Evolutionary conservation across 1,140 invertebrate genomes (phyloP).

Genomic region (Leptestheria dahalacensis): DNA sequence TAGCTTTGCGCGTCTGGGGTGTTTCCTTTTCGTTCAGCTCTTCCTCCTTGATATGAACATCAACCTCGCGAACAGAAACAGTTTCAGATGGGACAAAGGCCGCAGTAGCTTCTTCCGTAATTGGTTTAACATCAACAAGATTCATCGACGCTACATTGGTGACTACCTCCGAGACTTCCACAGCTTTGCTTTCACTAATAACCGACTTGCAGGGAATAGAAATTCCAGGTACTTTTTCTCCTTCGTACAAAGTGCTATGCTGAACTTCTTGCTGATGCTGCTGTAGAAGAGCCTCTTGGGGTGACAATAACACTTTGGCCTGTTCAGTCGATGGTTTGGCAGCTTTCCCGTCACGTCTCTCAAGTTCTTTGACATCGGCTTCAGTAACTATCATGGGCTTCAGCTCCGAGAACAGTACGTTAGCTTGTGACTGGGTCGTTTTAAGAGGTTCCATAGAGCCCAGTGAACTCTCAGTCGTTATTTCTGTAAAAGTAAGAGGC

Average conservation of each 20-base stretch:
- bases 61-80: neutral
- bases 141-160: neutral
- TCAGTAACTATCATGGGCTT: conserved; percentile 4
- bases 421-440: conserved; percentile 1
- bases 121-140: neutral
- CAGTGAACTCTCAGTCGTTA: neutral
- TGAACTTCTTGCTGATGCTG: conserved; percentile 2
- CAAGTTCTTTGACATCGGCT: neutral
- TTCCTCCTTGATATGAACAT: neutral
- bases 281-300: conserved; percentile 4
- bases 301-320: conserved; percentile 1
- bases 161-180: neutral
- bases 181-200: neutral
- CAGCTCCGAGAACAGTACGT: neutral
- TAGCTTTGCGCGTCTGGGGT: neutral
- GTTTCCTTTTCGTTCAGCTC: neutral
- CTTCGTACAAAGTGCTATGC: conserved; percentile 3
- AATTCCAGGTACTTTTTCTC: neutral
- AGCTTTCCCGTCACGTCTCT: neutral
- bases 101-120: neutral
- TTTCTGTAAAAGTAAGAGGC: conserved; percentile 15
- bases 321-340: neutral
- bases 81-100: neutral
- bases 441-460: neutral
- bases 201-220: neutral